These are phyloP conservation scores for Copidosoma floridanum DNA, from an alignment of 1,140 invertebrate species.

Conservation along the genomic window DNA sequence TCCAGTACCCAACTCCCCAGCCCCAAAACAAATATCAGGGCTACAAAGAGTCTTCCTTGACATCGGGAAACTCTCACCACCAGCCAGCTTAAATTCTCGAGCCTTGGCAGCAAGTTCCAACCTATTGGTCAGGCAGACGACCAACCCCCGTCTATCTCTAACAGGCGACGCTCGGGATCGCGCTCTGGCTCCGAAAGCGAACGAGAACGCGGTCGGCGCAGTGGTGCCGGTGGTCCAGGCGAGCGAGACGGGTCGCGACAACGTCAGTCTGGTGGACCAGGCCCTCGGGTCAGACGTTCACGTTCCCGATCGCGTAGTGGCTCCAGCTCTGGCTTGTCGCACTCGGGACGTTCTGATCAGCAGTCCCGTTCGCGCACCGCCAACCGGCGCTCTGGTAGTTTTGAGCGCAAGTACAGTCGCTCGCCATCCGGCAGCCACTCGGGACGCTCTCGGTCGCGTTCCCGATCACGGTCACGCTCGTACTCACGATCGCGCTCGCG, in stretches of 20 bases:
- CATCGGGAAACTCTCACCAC: conserved; percentile 33
- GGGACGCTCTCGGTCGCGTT: conserved; percentile 52
- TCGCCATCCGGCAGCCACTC: conserved; percentile 56
- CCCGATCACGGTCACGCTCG: conserved; percentile 64
- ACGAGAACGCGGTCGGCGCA: conserved; percentile 44
- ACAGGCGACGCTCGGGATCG: conserved; percentile 42
- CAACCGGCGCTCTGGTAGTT: conserved; percentile 56
- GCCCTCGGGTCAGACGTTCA: conserved; percentile 34
- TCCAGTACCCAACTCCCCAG: conserved; percentile 51
- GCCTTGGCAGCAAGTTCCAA: conserved; percentile 51
- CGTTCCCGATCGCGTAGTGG: conserved; percentile 59
- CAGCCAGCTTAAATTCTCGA: conserved; percentile 36
- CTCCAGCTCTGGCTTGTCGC: conserved; percentile 55
- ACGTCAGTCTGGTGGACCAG: background rate
- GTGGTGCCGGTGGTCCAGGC: background rate
- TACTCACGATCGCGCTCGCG: conserved; percentile 59
- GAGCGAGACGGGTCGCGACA: background rate
- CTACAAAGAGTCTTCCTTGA: conserved; percentile 43
- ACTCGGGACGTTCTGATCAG: conserved; percentile 56
- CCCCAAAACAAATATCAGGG: conserved; percentile 48
- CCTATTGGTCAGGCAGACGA: conserved; percentile 46
- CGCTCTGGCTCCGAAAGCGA: conserved; percentile 53
- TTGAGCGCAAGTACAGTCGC: conserved; percentile 58
- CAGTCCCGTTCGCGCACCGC: conserved; percentile 55
- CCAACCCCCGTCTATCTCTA: background rate